phyloP scores from a whole-genome alignment of 2,797 vertebrate species.

The Enteromius paludinosus region DNA sequence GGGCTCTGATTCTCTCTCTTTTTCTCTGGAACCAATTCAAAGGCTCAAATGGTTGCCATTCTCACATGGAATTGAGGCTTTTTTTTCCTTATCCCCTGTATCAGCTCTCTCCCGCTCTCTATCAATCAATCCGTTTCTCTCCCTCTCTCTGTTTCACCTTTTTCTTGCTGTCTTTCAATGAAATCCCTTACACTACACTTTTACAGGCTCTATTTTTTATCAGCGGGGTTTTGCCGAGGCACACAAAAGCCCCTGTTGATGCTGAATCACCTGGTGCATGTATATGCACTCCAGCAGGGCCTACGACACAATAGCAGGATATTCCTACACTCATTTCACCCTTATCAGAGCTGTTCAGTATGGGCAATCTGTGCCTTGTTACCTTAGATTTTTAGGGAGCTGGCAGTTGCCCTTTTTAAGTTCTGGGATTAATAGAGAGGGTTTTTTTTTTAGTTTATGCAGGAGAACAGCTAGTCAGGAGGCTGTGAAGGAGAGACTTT shows the following conservation, averaged over 20 bases:
- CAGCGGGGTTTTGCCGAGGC: neutral
- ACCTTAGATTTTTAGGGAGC: neutral
- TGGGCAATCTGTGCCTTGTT: neutral
- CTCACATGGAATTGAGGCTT: slow-evolving; percentile 69
- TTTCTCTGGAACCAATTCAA: slow-evolving; percentile 75
- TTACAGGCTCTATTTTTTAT: slow-evolving; percentile 22
- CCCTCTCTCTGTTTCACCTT: slow-evolving; percentile 23
- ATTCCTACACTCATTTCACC: slow-evolving; percentile 34
- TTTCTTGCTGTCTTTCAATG: slow-evolving; percentile 27
- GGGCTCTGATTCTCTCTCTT: slow-evolving; percentile 69
- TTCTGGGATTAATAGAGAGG: neutral
- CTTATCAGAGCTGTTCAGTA: slow-evolving; percentile 27
- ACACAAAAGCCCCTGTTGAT: slow-evolving; percentile 39
- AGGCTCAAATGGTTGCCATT: slow-evolving; percentile 70
- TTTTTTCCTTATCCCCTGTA: slow-evolving; percentile 69
- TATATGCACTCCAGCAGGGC: slow-evolving; percentile 18
- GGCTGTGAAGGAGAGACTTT: neutral
- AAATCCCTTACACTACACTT: slow-evolving; percentile 33
- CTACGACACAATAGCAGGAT: slow-evolving; percentile 35
- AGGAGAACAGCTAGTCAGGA: neutral
- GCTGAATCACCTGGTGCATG: slow-evolving; percentile 32
- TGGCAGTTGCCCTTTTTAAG: neutral
- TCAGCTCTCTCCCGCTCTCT: slow-evolving; percentile 56
- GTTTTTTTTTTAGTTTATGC: neutral
- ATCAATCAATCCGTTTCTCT: slow-evolving; percentile 34